Evolutionary conservation across 37 sponge, comb jelly and placozoan species (phyloP), one percentile per base, ranked within the genome.

Genomic region (Beroe ovata): DNA sequence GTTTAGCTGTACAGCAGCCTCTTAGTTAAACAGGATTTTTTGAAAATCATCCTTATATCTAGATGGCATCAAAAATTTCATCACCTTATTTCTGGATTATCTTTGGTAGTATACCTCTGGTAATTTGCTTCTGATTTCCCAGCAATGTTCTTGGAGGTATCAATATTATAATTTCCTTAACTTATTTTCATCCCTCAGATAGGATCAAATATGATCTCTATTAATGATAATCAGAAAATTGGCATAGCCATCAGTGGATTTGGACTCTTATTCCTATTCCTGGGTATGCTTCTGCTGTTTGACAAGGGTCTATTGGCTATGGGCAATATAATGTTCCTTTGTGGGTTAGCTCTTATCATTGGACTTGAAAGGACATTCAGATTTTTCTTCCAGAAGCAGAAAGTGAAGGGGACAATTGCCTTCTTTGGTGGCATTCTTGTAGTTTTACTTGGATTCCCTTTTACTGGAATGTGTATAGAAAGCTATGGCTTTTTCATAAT

Each of bases 301-400:
- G 97, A 96, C 64, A 92, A 90, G 90, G 97, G 93, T 39, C 92
- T 96, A 21, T 58, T 96, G 64, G 97, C 97, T 3, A 95, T 96
- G 93, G 97, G 97, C 62, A 96, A 96, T 89, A 95, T 96, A 64
- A 92, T 97, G 29, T 97, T 97, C 90, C 60, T 97, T 0, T 94
- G 94, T 59, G 99, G 99, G 33, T 91, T 97, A 26, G 89, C 89
- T 3, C 91, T 93, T 59, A 94, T 97, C 23, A 95, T 97, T 69
- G 99, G 99, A 59, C 64, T 94, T 1, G 91, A 92, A 36, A 89
- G 94, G 64, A 97, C 96, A 0, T 94, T 90, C 64, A 92, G 91
- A 47, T 97, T 97, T 90, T 97, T 97, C 92, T 97, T 97, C 89
- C 95, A 95, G 88, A 21, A 89, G 8, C 94, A 93, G 77, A 94